Evolutionary conservation across 2,888 invertebrate species (phyloP).

Genomic region (Cataglyphis livida): DNA sequence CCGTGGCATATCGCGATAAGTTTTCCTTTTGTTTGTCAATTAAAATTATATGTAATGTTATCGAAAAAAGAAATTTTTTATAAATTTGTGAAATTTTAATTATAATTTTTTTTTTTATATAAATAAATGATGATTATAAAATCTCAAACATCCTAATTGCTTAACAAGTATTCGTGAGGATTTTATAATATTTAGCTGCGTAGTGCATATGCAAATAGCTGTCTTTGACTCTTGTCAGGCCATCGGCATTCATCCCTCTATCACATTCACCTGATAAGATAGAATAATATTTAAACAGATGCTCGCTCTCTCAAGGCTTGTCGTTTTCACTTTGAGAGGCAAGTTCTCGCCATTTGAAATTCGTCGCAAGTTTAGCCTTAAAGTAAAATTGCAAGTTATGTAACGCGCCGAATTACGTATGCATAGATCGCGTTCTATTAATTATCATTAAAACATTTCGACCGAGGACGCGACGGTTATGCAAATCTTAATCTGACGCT

Average conservation of each 20-base stretch:
- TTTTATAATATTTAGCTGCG: not conserved
- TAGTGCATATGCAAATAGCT: slow-evolving; percentile 28
- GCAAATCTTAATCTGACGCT: slow-evolving; percentile 45
- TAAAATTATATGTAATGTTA: not conserved
- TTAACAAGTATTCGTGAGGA: not conserved
- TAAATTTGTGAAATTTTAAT: not conserved
- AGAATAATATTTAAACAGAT: slow-evolving; percentile 69
- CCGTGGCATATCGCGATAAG: not conserved
- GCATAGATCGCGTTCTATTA: slow-evolving; percentile 28
- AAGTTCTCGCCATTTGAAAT: not conserved
- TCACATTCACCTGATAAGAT: slow-evolving; percentile 66
- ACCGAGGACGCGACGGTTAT: slow-evolving; percentile 26
- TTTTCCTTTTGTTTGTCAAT: not conserved
- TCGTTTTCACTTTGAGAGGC: slow-evolving; percentile 19
- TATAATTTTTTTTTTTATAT: too few species aligned
- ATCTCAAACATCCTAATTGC: not conserved
- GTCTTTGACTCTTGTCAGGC: slow-evolving; percentile 16
- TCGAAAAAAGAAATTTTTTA: not conserved
- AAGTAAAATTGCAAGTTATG: slow-evolving; percentile 24
- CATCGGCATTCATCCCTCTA: slow-evolving; percentile 27
- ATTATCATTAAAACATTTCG: slow-evolving; percentile 30
- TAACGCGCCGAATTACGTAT: slow-evolving; percentile 32
- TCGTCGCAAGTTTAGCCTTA: slow-evolving; percentile 13
- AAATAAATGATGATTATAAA: not conserved
- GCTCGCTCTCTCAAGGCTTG: slow-evolving; percentile 23